Evolutionary conservation across 2,797 vertebrate species (phyloP), one percentile per base, ranked within the genome.

Genomic region (Micropoecilia bifurca): DNA sequence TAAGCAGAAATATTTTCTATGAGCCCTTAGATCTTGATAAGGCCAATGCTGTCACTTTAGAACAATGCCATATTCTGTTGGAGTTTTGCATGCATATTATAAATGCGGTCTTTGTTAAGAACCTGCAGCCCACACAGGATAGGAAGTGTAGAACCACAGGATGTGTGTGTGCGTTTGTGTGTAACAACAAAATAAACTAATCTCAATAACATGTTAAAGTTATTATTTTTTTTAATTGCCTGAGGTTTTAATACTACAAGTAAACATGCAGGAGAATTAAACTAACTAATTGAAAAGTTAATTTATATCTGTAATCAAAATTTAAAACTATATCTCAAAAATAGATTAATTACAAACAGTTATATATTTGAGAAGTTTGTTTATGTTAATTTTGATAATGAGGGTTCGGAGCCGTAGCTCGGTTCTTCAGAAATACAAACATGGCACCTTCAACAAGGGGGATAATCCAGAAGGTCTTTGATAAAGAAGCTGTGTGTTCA

Each of bases 31-130:
- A 69, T 80, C 72, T 77, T 82, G 73, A 88, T 79, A 87, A 89
- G 83, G 85, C 83, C 85, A 87, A 45, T 18, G 74, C 69, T 78
- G 83, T 78, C 80, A 81, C 72, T 81, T 55, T 68, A 59, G 13
- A 82, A 78, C 47, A 50, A 4, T 75, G 73, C 71, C 45, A 71
- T 73, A 28, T 83, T 71, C 13, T 57, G 77, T 73, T 7, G 41
- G 33, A 39, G 25, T 69, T 85, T 79, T 87, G 53, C 53, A 78
- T 87, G 53, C 53, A 78, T 80, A 74, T 73, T 75, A 33, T 47
- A 63, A 73, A 2, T 46, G 50, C 13, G 25, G 63, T 59, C 28
- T 46, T 57, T 33, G 72, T 46, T n/a, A 48, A 25, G 10, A n/a
- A 47, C 16, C 33, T 48, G 3, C 53, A n/a, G 13, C 53, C 18